Evolutionary conservation across 2,797 vertebrate genomes (phyloP).

Genomic region (Protosalanx chinensis): DNA sequence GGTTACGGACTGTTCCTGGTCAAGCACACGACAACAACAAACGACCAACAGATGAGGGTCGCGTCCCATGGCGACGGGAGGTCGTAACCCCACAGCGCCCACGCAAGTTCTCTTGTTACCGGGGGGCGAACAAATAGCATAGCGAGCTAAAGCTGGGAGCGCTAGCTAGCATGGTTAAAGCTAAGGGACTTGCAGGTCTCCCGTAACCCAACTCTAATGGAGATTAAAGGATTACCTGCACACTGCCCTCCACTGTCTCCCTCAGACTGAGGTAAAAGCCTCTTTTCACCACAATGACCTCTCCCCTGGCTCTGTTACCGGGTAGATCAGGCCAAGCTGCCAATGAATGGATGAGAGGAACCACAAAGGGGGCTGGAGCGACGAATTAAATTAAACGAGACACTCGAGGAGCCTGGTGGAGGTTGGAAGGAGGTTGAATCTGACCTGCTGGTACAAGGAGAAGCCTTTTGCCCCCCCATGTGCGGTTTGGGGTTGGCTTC

Average conservation of each 20-base stretch:
- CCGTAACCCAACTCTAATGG: slow-evolving; percentile 45
- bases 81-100: background rate
- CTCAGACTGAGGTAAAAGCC: slow-evolving; percentile 36
- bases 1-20: background rate
- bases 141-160: background rate
- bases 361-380: slow-evolving; percentile 2
- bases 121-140: background rate
- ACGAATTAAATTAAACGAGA: background rate
- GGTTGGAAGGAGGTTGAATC: background rate
- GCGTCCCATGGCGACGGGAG: background rate
- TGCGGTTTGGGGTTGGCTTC: background rate
- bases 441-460: no score
- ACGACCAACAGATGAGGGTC: background rate
- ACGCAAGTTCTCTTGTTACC: background rate
- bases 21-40: background rate
- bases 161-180: background rate
- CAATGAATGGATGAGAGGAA: background rate
- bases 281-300: slow-evolving; percentile 42
- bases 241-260: slow-evolving; percentile 41
- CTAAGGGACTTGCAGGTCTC: slow-evolving; percentile 14
- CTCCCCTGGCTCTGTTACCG: slow-evolving; percentile 22
- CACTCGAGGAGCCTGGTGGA: slow-evolving; percentile 10
- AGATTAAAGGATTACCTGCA: slow-evolving; percentile 55
- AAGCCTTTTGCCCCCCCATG: background rate
- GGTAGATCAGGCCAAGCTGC: slow-evolving; percentile 12